Evolutionary conservation across 2,113 vertebrate genomes (phyloP), one percentile per base, ranked within the genome.

Genomic region (Phalacrocorax aristotelis): DNA sequence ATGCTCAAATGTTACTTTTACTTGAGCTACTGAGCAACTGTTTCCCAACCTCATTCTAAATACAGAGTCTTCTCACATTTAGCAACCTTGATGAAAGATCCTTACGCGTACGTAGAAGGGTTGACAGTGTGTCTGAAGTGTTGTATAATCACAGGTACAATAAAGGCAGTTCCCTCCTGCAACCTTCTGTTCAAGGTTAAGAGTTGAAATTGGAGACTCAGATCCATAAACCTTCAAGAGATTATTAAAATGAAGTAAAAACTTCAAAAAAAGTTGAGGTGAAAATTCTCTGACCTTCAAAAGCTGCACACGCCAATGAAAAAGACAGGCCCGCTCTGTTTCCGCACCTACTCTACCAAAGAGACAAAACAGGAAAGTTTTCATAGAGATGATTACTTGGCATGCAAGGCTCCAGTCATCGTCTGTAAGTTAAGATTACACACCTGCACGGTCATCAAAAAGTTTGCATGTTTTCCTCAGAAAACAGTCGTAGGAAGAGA

Each of bases 151-250:
- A n/a, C 25, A 13, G 23, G 52, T 69, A 70, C 78, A 86, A 97
- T 85, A 95, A 97, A 95, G 52, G 77, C 72, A 89, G 13, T 48
- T 91, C 66, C 60, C 32, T 90, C 76, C 32, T 48, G 84, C 83
- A 91, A 86, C 58, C 65, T 84, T 75, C 78, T 57, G 49, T 23
- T 95, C 94, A 96, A 97, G 83, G 95, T 70, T 83, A 89, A 89
- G 69, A 93, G 61, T 26, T 87, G 42, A 90, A 91, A 92, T 66
- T 15, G 87, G 48, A 92, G 15, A 36, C 51, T 11, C 7, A 11
- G 42, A 20, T 62, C 44, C 76, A 34, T n/a, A 85, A 91, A 62
- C 30, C 62, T 74, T 61, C 40, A 49, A 52, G 21, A 89, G 22
- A 10, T 5, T 29, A 83, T 68, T 51, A 61, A 74, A 88, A 88